Evolutionary conservation across 2,888 invertebrate genomes (phyloP).

Genomic region (Monochamus alternatus): DNA sequence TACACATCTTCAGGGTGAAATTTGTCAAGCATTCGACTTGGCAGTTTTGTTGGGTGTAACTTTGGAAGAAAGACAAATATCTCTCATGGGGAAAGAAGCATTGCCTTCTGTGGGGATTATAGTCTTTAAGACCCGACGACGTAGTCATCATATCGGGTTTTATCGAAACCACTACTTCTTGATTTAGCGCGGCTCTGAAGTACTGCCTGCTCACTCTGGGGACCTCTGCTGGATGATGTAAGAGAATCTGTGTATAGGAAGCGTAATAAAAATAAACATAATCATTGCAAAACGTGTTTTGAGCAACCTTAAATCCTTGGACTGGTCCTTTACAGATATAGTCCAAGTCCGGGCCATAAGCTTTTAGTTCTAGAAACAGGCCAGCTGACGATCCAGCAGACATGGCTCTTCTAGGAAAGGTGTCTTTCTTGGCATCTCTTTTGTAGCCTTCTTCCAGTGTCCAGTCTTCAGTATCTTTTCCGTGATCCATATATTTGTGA

Average conservation of each 20-base stretch:
- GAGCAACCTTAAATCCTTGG: constrained; percentile 81
- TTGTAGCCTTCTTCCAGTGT: constrained; percentile 79
- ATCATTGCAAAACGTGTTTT: background rate
- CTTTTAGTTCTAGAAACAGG: constrained; percentile 76
- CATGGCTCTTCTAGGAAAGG: constrained; percentile 80
- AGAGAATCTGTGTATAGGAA: constrained; percentile 71
- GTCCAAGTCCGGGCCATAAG: constrained; percentile 77
- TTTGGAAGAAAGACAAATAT: constrained; percentile 77
- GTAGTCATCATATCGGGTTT: constrained; percentile 86
- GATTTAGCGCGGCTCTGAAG: constrained; percentile 80
- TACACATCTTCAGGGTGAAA: constrained; percentile 76
- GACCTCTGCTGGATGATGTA: constrained; percentile 80
- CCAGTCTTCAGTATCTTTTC: constrained; percentile 72
- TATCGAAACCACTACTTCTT: constrained; percentile 81
- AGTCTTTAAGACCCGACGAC: constrained; percentile 77
- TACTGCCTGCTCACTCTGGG: constrained; percentile 80
- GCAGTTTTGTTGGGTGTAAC: constrained; percentile 83
- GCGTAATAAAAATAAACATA: too few relatives aligned
- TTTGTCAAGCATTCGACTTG: constrained; percentile 82
- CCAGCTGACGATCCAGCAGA: constrained; percentile 80
- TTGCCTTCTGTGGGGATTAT: constrained; percentile 77
- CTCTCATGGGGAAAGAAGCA: constrained; percentile 81
- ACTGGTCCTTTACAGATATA: constrained; percentile 82
- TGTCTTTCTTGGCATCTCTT: constrained; percentile 70
- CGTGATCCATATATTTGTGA: constrained; percentile 63